Conservation (phyloP, 2,113 vertebrate genomes). For the Odontophorus gujanensis region DNA sequence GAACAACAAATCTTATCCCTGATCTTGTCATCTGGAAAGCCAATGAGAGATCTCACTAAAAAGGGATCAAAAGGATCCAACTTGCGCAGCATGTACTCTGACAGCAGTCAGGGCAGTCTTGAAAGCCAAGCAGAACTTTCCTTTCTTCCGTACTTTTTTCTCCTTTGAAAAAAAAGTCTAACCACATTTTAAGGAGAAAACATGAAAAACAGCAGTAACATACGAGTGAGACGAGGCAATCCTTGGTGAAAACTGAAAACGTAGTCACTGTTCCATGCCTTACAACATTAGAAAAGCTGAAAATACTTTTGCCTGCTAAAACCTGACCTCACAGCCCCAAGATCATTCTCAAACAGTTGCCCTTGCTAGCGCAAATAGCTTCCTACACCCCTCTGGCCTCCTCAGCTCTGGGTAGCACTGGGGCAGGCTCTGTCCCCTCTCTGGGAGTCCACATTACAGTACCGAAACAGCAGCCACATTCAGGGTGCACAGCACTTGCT, state of each 20-base stretch:
- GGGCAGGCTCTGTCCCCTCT: neutral
- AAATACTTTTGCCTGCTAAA: neutral
- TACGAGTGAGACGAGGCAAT: neutral
- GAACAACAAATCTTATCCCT: neutral
- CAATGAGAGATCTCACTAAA: neutral
- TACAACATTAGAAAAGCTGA: neutral
- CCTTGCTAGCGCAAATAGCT: neutral
- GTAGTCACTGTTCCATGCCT: neutral
- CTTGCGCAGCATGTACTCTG: neutral
- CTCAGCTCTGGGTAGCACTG: neutral
- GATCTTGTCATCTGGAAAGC: neutral
- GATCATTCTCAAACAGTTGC: neutral
- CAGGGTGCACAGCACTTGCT: neutral
- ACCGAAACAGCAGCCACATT: neutral
- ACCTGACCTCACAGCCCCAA: neutral
- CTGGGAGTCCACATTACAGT: neutral
- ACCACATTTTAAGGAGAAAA: neutral
- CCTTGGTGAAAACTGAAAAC: neutral
- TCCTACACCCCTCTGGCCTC: neutral
- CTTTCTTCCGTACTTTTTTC: neutral
- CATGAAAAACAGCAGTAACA: constrained; percentile 2
- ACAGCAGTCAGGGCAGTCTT: neutral
- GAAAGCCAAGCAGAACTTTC: neutral
- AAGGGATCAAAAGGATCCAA: neutral
- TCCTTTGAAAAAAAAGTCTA: neutral